Base-by-base conservation (phyloP, 2,113 vertebrate genomes). In the Vulpes vulpes region DNA sequence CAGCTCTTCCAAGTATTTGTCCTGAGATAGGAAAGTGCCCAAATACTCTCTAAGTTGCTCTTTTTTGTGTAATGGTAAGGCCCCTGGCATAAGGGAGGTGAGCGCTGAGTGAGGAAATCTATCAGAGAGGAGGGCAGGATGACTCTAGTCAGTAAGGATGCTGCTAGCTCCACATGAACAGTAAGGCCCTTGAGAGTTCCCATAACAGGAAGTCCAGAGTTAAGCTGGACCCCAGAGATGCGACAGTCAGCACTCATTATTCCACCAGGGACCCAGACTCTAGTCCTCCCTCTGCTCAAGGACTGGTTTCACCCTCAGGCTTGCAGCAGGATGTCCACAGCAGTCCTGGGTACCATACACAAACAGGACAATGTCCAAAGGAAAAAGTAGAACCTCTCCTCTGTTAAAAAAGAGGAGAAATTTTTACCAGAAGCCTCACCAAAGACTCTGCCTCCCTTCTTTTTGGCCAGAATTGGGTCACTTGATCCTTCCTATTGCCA, bases 331-430 rank as follows among this genome's bases (percentile, higher is more conserved):
- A 57, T 57, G 32, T 25, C 23, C 10, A 2, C n/a, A 30, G 57
- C 27, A 25, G 23, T 53, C 86, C 51, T 69, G 35, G 23, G 5
- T 43, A 5, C 57, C 87, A 38, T 8, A 32, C 25, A 35, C 0
- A 25, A 59, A 14, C 19, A 81, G 73, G 25, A 55, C 51, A 65
- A 20, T 3, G 4, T 71, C 32, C 27, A 79, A 3, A 15, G 17
- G 51, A 89, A 35, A 6, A 91, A 86, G 49, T 85, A 1, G 23
- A 82, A 23, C n/a, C 7, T 43, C 78, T 92, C 59, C 30, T 65
- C 67, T 35, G 38, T 78, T 83, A 92, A 80, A 86, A 65, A 15
- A 89, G 35, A 95, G 32, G 62, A 91, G 12, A 67, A 12, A 23
- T 84, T 30, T 30, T 85, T 84, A 69, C 12, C 35, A 78, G 51